Conservation (phyloP, 2,888 invertebrate genomes). For the Parnassius glacialis region DNA sequence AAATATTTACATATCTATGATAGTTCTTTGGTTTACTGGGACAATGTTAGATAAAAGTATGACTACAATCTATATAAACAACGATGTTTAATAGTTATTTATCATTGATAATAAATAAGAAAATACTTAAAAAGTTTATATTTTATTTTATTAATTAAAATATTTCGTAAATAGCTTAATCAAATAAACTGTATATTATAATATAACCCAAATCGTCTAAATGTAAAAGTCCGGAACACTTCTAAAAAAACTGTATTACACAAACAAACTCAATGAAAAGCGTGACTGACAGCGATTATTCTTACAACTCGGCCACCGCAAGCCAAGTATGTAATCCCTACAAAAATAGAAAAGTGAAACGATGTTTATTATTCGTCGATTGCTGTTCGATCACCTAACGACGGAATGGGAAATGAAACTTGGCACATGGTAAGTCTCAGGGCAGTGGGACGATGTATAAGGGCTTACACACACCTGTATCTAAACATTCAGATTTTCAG, state of each 20-base stretch:
- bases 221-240: not conserved
- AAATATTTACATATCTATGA: no score
- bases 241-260: not conserved
- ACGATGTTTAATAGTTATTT: no score
- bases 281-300: conserved; percentile 1
- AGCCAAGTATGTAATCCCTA: conserved; percentile 15
- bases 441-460: conserved; percentile 24
- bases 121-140: no score
- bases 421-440: conserved; percentile 19
- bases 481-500: not conserved
- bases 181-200: no score
- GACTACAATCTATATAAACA: no score
- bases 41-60: no score
- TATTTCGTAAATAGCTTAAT: no score
- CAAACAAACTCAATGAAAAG: conserved; percentile 8
- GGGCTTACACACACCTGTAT: conserved; percentile 7
- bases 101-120: no score
- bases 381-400: conserved; percentile 23
- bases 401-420: conserved; percentile 25
- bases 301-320: conserved; percentile 1
- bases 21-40: no score
- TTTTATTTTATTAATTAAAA: no score
- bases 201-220: no score
- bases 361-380: conserved; percentile 26
- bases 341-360: conserved; percentile 27